Percentiles rank a stretch among this genome's conserved stretches.
phyloP scores from a whole-genome alignment of 2,888 invertebrate genomes.

The Muscina levida region DNA sequence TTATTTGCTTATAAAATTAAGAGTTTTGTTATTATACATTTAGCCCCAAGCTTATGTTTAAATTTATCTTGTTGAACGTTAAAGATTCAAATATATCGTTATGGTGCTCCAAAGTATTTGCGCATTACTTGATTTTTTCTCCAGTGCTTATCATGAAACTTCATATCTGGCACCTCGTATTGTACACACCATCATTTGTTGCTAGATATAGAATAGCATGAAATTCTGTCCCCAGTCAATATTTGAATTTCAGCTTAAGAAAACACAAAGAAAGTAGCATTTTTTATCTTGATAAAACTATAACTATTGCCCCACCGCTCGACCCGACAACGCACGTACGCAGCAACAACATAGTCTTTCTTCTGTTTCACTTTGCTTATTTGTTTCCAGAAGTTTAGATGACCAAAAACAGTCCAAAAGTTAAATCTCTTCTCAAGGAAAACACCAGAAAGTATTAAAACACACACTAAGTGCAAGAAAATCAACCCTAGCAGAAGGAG shows the following conservation, averaged over 20 bases:
- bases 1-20: too few species aligned
- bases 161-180: too few species aligned
- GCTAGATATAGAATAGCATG: background rate
- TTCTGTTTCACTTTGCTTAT: background rate
- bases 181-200: too few species aligned
- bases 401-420: conserved; percentile 26
- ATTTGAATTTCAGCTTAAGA: background rate
- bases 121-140: too few species aligned
- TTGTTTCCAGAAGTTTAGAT: background rate
- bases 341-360: background rate
- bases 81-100: too few species aligned
- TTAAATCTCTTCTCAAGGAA: conserved; percentile 13
- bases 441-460: conserved; percentile 3
- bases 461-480: background rate
- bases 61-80: too few species aligned
- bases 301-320: background rate
- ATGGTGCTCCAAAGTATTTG: too few species aligned
- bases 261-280: background rate
- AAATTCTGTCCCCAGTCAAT: background rate
- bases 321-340: background rate
- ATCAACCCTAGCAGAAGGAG: background rate
- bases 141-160: too few species aligned
- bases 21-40: too few species aligned
- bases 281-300: conserved; percentile 7
- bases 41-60: too few species aligned